Base-by-base conservation (phyloP, 2,113 vertebrate genomes). In the Empidonax alnorum region DNA sequence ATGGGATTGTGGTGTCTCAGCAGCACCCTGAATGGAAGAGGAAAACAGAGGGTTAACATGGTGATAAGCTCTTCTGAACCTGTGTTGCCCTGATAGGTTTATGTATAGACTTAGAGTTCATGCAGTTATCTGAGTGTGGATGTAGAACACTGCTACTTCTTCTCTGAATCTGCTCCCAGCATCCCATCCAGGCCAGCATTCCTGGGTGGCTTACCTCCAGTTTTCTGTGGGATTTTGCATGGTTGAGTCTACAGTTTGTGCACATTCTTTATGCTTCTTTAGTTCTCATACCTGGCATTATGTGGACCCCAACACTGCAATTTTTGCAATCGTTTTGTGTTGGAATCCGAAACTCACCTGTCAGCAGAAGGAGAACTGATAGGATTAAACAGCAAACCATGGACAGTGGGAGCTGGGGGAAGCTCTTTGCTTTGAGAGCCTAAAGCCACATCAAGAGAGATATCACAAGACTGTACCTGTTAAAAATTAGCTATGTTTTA, bases 221-320 rank as follows among this genome's bases (percentile, higher is more conserved):
- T 50, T 84, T 63, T 78, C 37, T 66, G 35, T 14, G 21, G 37
- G 18, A n/a, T 28, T 42, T 63, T 53, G 6, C 4, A 14, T 35
- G 25, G 4, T 11, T 19, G 9, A 46, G 13, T 18, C 20, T 58
- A 30, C 21, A 33, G 4, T 27, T 89, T 63, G 16, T 16, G 52
- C 7, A 8, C 3, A 9, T 55, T 31, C 33, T 69, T 78, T 75
- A 42, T 56, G 21, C 6, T 85, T 74, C 23, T 9, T 82, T 75
- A 19, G 14, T 85, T 84, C 58, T 75, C 59, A 5, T 6, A 39
- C 7, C 22, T 2, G 2, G 39, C 9, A 7, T 24, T 49, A 27
- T 9, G n/a, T 0, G 0, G 31, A 56, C 18, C 3, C 35, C 49
- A 65, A 22, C 21, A 37, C 42, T 21, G 23, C 17, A 44, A 44